These are phyloP conservation scores for Hydropsyche tenuis DNA, from an alignment of 1,140 invertebrate species.

Conservation along the genomic window DNA sequence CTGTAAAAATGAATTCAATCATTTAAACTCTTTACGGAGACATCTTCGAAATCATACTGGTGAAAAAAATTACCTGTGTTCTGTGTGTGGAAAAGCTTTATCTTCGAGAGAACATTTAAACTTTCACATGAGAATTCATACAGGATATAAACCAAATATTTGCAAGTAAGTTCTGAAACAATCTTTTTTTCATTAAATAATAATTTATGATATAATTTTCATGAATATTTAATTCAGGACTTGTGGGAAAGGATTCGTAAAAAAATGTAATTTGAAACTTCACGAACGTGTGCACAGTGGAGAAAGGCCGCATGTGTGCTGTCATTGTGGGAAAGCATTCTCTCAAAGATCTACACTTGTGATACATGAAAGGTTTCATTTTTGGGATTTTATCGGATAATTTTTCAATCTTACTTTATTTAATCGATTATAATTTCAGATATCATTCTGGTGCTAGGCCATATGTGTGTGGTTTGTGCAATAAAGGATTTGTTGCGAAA, in stretches of 20 bases:
- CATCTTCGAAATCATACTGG: conserved; percentile 70
- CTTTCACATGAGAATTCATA: conserved; percentile 74
- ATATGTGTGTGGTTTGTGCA: conserved; percentile 73
- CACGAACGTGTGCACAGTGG: conserved; percentile 71
- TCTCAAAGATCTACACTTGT: conserved; percentile 77
- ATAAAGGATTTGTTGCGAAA: conserved; percentile 70
- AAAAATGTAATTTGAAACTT: conserved; percentile 67
- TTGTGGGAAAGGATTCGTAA: conserved; percentile 69
- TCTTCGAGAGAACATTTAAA: conserved; percentile 73
- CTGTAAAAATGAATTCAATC: conserved; percentile 61
- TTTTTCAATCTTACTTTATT: conserved; percentile 10
- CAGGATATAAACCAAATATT: conserved; percentile 74
- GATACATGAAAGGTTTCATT: conserved; percentile 72
- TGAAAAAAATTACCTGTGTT: conserved; percentile 68
- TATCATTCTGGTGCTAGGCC: conserved; percentile 81
- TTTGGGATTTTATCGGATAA: too few relatives aligned
- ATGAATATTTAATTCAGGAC: conserved; percentile 58
- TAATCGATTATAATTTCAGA: conserved; percentile 33
- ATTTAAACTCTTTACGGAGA: conserved; percentile 64
- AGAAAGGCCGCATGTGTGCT: conserved; percentile 71
- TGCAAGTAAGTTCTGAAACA: conserved; percentile 61
- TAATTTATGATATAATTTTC: conserved; percentile 7
- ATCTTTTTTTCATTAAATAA: conserved; percentile 14
- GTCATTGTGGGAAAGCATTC: conserved; percentile 76
- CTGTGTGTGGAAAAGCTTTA: conserved; percentile 81